A percentile compares a stretch with the other conserved stretches of the same genome.
These are phyloP conservation scores for Lithophane leautieri DNA, from an alignment of 2,888 invertebrate species.

Conservation along the genomic window DNA sequence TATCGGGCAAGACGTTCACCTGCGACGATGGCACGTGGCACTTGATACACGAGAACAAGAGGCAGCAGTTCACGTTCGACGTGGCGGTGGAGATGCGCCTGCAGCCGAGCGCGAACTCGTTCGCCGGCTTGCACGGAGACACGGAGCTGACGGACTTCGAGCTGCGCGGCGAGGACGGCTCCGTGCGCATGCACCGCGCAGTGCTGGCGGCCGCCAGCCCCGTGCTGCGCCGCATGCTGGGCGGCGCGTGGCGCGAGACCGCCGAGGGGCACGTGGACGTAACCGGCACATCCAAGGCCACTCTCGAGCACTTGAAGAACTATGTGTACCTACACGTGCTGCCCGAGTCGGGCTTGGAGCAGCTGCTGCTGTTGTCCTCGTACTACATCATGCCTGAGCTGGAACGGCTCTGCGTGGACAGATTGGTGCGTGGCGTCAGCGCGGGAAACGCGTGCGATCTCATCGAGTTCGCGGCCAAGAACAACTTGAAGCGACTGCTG, in stretches of 20 bases:
- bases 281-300: constrained; percentile 59
- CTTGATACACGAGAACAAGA: constrained; percentile 70
- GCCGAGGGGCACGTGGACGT: constrained; percentile 73
- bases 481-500: constrained; percentile 71
- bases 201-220: constrained; percentile 77
- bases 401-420: constrained; percentile 74
- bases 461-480: constrained; percentile 75
- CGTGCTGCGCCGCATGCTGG: constrained; percentile 74
- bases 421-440: constrained; percentile 58
- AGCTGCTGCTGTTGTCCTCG: constrained; percentile 73
- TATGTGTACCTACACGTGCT: constrained; percentile 73
- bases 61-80: constrained; percentile 70
- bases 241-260: constrained; percentile 75
- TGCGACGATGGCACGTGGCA: constrained; percentile 77
- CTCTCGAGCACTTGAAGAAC: constrained; percentile 74
- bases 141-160: constrained; percentile 77
- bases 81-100: constrained; percentile 70
- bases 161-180: constrained; percentile 75
- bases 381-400: constrained; percentile 79
- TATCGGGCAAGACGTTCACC: constrained; percentile 67
- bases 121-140: constrained; percentile 71
- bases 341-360: constrained; percentile 72
- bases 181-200: constrained; percentile 74
- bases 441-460: constrained; percentile 58
- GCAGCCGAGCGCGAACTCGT: constrained; percentile 67